These are phyloP conservation scores for Neosilurus hyrtlii DNA, from an alignment of 2,797 vertebrate species.

Conservation along the genomic window DNA sequence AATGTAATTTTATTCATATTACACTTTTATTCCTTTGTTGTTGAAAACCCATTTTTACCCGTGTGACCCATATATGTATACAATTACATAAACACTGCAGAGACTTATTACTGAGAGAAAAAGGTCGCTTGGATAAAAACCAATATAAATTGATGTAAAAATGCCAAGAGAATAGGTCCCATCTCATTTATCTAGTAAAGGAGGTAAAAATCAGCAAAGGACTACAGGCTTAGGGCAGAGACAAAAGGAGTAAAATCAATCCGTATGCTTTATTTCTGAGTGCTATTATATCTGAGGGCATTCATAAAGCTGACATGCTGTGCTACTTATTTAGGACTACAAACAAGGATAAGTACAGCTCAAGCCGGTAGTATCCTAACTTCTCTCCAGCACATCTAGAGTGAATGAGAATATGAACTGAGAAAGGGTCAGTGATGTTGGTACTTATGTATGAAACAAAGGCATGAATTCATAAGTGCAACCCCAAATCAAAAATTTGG, in stretches of 20 bases:
- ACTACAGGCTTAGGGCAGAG: slow-evolving; percentile 42
- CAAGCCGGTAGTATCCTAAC: background rate
- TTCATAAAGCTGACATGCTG: slow-evolving; percentile 62
- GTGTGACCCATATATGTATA: slow-evolving; percentile 16
- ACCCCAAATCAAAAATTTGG: too few relatives aligned
- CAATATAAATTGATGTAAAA: slow-evolving; percentile 60
- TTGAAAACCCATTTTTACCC: background rate
- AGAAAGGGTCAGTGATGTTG: background rate
- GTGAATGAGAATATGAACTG: background rate
- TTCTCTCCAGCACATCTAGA: background rate
- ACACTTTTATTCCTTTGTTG: background rate
- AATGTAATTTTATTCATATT: background rate
- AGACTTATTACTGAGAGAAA: slow-evolving; percentile 51
- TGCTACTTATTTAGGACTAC: slow-evolving; percentile 54
- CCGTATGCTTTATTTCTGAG: slow-evolving; percentile 55
- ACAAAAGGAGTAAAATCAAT: slow-evolving; percentile 58
- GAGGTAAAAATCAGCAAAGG: slow-evolving; percentile 43
- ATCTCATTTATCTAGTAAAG: slow-evolving; percentile 58
- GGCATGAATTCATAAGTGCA: background rate
- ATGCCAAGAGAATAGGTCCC: slow-evolving; percentile 56
- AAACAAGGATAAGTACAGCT: slow-evolving; percentile 48
- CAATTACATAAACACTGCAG: slow-evolving; percentile 19
- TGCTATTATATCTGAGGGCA: slow-evolving; percentile 59
- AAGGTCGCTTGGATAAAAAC: slow-evolving; percentile 50
- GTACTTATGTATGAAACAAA: background rate